A percentile compares a stretch with the other conserved stretches of the same genome.
Evolutionary conservation across 2,113 vertebrate species (phyloP).

Genomic region (Collichthys lucidus): DNA sequence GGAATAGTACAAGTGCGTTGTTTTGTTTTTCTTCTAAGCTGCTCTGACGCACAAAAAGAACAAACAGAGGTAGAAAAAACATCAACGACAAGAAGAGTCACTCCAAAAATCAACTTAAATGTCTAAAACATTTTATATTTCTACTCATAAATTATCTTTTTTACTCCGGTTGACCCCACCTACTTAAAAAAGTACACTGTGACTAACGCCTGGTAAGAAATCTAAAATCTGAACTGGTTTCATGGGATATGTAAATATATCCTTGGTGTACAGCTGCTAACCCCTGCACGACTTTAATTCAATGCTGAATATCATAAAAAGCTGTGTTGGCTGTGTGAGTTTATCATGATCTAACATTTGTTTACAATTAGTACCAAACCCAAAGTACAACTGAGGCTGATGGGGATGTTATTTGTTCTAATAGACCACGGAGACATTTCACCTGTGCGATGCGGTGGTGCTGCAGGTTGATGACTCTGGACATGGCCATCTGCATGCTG

Average conservation of each 20-base stretch:
- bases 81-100: background rate
- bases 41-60: background rate
- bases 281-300: background rate
- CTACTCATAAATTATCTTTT: no score
- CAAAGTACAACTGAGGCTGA: no score
- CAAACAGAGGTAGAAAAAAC: background rate
- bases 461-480: constrained; percentile 95
- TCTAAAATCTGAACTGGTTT: no score
- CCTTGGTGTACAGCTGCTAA: background rate
- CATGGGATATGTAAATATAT: background rate
- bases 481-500: constrained; percentile 98
- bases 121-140: no score
- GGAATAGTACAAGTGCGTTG: fast-evolving
- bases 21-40: background rate
- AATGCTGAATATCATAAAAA: background rate
- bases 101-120: no score
- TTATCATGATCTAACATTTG: no score
- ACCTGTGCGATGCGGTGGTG: constrained; percentile 98
- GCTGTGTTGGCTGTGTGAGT: no score
- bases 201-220: no score
- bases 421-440: background rate
- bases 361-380: no score
- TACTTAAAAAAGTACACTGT: no score
- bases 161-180: no score
- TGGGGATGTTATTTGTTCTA: no score